phyloP scores from a whole-genome alignment of 2,888 invertebrate species.

The Sinhomidia bicolor region DNA sequence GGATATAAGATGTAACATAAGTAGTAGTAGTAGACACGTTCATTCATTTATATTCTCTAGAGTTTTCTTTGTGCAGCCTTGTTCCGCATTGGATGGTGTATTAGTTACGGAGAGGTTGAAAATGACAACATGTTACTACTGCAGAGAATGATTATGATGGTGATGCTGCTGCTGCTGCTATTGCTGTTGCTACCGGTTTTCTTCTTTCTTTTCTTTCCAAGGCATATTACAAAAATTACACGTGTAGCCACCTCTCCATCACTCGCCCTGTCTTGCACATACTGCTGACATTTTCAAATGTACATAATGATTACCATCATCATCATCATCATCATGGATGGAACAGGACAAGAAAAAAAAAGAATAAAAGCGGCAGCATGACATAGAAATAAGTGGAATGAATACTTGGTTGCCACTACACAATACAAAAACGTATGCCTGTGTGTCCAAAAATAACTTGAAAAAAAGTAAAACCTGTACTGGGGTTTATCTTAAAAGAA shows the following conservation, averaged over 20 bases:
- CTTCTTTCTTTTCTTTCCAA: conserved; percentile 14
- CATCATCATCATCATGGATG: too few relatives aligned
- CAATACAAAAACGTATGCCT: not conserved
- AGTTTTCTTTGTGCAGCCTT: conserved; percentile 12
- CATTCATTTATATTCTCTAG: conserved; percentile 3
- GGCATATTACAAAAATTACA: conserved; percentile 46
- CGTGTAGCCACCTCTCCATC: conserved; percentile 50
- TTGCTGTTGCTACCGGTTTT: conserved; percentile 24
- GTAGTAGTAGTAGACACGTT: not conserved
- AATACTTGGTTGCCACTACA: not conserved
- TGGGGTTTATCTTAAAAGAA: not conserved
- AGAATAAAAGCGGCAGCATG: too few relatives aligned
- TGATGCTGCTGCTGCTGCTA: not conserved
- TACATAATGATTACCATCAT: conserved; percentile 56
- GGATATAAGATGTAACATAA: too few relatives aligned
- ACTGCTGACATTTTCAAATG: conserved; percentile 59
- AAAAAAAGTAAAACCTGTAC: not conserved
- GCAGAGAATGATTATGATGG: too few relatives aligned
- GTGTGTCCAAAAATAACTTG: not conserved
- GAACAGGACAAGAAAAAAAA: conserved; percentile 36
- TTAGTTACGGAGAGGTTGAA: conserved; percentile 19
- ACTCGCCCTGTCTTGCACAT: conserved; percentile 20
- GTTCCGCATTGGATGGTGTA: conserved; percentile 12
- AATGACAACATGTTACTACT: conserved; percentile 27
- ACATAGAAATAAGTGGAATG: conserved; percentile 20